Base-by-base conservation (phyloP, 2,888 invertebrate species). In the Macrosoma leucophasiata region DNA sequence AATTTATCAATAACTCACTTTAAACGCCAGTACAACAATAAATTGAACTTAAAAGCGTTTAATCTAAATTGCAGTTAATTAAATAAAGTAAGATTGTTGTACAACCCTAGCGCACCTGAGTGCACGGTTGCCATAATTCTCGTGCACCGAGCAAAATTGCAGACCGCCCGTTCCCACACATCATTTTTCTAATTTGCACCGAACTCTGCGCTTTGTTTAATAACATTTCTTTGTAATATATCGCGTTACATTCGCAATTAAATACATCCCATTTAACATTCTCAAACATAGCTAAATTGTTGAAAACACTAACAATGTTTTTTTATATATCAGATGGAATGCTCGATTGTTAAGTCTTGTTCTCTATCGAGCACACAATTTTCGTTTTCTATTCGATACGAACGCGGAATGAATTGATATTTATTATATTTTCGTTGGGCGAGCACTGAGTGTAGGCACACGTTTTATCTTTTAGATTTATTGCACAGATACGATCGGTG, bases 391-490 rank as follows among this genome's bases (percentile, higher is more conserved):
- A 49, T 46, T 51, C 48, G 48, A 48, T 48, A 51, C 47, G 50
- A 47, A 46, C 42, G 44, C 45, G 52, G 48, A 48, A 59, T 55
- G 47, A 54, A 62, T 59, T 53, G 55, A 55, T 60, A 58, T 63
- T 60, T 61, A 58, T 58, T 55, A 55, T 60, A 55, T 58, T 64
- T 62, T 57, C 50, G 54, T 58, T 52, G 43, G 52, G 52, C 53
- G 49, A 47, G 50, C 58, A 52, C 39, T 43, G 49, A 46, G 50
- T 46, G 50, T 55, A 52, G 52, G 51, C 52, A 54, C 48, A 52
- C 58, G 57, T 55, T 60, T 55, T 74, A 79, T 79, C 77, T 77
- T 64, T 55, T 63, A 71, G 70, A 82, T 79, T 79, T 82, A 81
- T 81, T 78, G 64, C 63, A 52, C 57, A 67, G 81, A 82, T 81